Percentiles rank a stretch among this genome's conserved stretches.
These are phyloP conservation scores for Helobdella robusta DNA, from an alignment of 2,888 invertebrate species.

Conservation along the genomic window DNA sequence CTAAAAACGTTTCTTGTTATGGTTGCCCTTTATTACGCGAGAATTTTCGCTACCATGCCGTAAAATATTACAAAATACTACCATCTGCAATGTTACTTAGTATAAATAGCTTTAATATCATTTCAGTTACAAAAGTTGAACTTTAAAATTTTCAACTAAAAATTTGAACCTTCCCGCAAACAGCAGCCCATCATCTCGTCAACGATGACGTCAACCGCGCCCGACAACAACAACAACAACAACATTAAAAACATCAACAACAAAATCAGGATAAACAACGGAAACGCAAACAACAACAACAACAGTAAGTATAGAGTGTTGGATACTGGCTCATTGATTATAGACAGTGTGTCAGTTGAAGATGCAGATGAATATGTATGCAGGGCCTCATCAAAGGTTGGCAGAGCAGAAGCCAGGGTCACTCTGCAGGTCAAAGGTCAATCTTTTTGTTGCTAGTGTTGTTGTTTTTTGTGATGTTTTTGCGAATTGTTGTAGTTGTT, in stretches of 20 bases:
- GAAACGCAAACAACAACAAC: too few species aligned
- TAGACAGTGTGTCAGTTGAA: slow-evolving; percentile 32
- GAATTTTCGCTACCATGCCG: neutral
- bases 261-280: too few species aligned
- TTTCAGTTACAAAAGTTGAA: too few species aligned
- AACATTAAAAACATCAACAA: too few species aligned
- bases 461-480: neutral
- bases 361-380: slow-evolving; percentile 36
- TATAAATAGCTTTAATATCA: too few species aligned
- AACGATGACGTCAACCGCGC: too few species aligned
- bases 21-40: too few species aligned
- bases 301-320: slow-evolving; percentile 61
- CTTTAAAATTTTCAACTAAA: neutral
- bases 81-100: too few species aligned
- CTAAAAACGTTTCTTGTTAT: too few species aligned
- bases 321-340: slow-evolving; percentile 53
- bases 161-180: neutral
- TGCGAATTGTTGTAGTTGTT: neutral
- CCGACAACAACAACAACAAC: too few species aligned
- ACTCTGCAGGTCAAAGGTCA: slow-evolving; percentile 44
- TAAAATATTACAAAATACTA: neutral
- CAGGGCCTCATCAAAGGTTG: slow-evolving; percentile 54
- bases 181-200: too few species aligned
- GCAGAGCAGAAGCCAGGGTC: slow-evolving; percentile 40
- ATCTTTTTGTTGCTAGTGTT: too few species aligned